These are phyloP conservation scores for Coregonus suidteri DNA, from an alignment of 2,797 vertebrate genomes.

Conservation along the genomic window DNA sequence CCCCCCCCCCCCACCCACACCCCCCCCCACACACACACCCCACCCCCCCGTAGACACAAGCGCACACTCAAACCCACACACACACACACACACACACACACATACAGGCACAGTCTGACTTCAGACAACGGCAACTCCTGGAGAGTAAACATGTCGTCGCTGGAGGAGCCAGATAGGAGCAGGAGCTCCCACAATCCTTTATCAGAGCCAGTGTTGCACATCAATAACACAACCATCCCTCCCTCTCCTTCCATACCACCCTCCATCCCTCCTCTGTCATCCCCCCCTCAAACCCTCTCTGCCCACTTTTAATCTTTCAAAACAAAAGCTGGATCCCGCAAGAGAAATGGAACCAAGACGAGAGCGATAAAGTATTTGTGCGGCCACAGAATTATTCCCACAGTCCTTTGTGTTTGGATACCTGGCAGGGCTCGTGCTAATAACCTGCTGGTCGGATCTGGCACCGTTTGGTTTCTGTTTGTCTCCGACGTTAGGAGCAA, in stretches of 20 bases:
- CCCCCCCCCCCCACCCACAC: neutral
- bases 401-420: slow-evolving; percentile 44
- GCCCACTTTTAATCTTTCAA: slow-evolving; percentile 74
- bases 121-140: slow-evolving; percentile 63
- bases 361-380: slow-evolving; percentile 63
- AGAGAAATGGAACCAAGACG: slow-evolving; percentile 66
- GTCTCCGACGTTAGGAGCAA: neutral
- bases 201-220: slow-evolving; percentile 76
- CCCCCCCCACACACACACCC: neutral
- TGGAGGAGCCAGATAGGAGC: slow-evolving; percentile 77
- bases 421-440: slow-evolving; percentile 47
- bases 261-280: too few species aligned
- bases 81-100: slow-evolving; percentile 2
- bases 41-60: neutral
- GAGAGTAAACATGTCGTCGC: slow-evolving; percentile 73
- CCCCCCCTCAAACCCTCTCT: slow-evolving; percentile 40
- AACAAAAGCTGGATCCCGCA: slow-evolving; percentile 69
- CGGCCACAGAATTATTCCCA: slow-evolving; percentile 47
- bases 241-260: slow-evolving; percentile 13
- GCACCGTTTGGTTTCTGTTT: slow-evolving; percentile 15
- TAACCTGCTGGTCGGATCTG: slow-evolving; percentile 64
- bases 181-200: slow-evolving; percentile 73
- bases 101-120: slow-evolving; percentile 12
- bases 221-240: slow-evolving; percentile 68
- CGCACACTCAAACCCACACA: neutral